These are phyloP conservation scores for Antitype chi DNA, from an alignment of 2,888 invertebrate genomes.

Conservation along the genomic window DNA sequence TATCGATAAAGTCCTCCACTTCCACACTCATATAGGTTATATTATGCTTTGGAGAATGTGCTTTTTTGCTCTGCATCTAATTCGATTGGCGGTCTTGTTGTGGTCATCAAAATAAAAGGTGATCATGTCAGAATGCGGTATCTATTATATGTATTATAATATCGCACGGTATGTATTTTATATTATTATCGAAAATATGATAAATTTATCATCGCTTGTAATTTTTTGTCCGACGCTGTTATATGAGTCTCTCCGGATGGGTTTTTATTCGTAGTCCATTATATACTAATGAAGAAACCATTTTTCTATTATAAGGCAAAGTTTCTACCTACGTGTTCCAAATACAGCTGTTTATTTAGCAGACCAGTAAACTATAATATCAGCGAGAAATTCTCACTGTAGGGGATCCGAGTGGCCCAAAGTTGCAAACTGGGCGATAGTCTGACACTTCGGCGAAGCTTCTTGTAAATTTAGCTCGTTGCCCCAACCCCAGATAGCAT, in stretches of 20 bases:
- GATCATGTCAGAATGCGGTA: background rate
- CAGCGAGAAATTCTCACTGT: slow-evolving; percentile 55
- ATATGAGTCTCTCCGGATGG: too few species aligned
- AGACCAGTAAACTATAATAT: slow-evolving; percentile 42
- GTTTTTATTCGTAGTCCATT: background rate
- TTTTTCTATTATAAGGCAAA: slow-evolving; percentile 1
- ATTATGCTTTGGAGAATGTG: background rate
- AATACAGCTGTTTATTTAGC: slow-evolving; percentile 44
- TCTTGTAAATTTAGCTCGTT: slow-evolving; percentile 73
- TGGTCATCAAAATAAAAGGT: background rate
- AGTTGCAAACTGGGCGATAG: slow-evolving; percentile 71
- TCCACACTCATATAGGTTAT: too few species aligned
- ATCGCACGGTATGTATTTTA: background rate
- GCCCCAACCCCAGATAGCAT: slow-evolving; percentile 66
- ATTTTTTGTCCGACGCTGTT: background rate
- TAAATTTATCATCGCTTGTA: background rate
- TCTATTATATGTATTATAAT: background rate
- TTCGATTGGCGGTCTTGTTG: background rate
- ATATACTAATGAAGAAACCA: background rate
- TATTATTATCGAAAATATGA: background rate
- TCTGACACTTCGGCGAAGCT: slow-evolving; percentile 70
- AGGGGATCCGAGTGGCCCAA: slow-evolving; percentile 62
- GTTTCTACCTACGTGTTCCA: slow-evolving; percentile 18
- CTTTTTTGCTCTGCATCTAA: background rate
- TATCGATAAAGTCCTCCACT: background rate